Percentiles rank a stretch among this genome's conserved stretches.
phyloP scores from a whole-genome alignment of 2,797 vertebrate genomes.

The Tenualosa ilisha region DNA sequence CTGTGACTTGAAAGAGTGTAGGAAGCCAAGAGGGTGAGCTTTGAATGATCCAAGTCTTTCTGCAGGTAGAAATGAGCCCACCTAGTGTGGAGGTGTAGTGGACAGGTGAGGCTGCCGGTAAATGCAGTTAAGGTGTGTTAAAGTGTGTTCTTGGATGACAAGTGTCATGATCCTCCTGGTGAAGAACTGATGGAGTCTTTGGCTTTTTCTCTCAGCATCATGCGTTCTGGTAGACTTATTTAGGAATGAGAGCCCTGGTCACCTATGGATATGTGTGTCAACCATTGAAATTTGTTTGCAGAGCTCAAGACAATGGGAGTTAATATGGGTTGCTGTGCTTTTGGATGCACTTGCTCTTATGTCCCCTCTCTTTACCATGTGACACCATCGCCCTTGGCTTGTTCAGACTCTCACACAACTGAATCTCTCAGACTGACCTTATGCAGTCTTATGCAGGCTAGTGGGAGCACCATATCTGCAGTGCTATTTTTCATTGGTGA shows the following conservation, averaged over 20 bases:
- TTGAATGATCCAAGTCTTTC: background rate
- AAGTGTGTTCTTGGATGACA: background rate
- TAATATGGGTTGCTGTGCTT: background rate
- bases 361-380: background rate
- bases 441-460: background rate
- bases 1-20: background rate
- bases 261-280: background rate
- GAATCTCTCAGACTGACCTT: background rate
- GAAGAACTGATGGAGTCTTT: background rate
- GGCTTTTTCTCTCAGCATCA: background rate
- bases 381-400: constrained; percentile 5
- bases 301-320: background rate
- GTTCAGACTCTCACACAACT: background rate
- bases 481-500: background rate
- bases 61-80: background rate
- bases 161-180: background rate
- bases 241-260: background rate
- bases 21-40: too few species aligned
- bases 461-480: background rate
- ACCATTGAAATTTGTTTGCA: background rate
- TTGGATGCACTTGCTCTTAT: background rate
- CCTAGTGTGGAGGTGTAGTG: background rate
- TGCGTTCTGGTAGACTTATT: background rate
- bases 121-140: too few species aligned
- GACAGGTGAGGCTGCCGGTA: background rate